Base-by-base conservation (phyloP, 2,797 vertebrate species). In the Anguilla obscura region DNA sequence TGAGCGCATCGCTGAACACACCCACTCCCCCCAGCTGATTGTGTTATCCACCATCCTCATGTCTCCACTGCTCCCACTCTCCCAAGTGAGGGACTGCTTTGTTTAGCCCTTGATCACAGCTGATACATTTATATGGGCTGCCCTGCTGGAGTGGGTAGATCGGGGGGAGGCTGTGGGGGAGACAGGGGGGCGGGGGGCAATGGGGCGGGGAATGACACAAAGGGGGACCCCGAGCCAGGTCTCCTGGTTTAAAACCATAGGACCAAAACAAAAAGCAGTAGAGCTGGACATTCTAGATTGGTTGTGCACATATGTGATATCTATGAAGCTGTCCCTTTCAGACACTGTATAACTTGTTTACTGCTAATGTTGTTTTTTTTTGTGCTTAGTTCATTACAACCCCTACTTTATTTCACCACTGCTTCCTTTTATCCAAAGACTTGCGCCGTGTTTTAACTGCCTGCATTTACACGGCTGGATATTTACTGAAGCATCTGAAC, bases 1-100 rank as follows among this genome's bases (percentile, higher is more conserved):
- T 79, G 74, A 79, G 33, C 33, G 33, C 74, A 79, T 79, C 74
- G 74, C 74, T 79, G 74, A 21, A 79, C 74, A 45, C 33, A 16
- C 36, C 33, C 33, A 3, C 74, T 9, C 33, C 33, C 30, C 74
- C 36, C 74, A 40, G 33, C 33, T 79, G 74, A 79, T 40, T 79
- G 36, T 79, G 36, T 79, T 1, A 40, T 40, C 14, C 4, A 3
- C 27, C 83, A 56, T 54, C 36, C 83, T 54, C 83, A n/a, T 12
- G n/a, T 3, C 14, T 84, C 50, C 83, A 6, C 50, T 30, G 74
- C 74, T 24, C 33, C 74, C 36, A 5, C 10, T 14, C 30, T 4
- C 74, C 74, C 33, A 76, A 45, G 74, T 3, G 36, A 36, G 18
- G 74, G 74, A 45, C 3, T 21, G 9, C 74, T 79, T 79, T 79